Evolutionary conservation across 2,797 vertebrate genomes (phyloP), one percentile per base, ranked within the genome.

Genomic region (Hyperoplus immaculatus): DNA sequence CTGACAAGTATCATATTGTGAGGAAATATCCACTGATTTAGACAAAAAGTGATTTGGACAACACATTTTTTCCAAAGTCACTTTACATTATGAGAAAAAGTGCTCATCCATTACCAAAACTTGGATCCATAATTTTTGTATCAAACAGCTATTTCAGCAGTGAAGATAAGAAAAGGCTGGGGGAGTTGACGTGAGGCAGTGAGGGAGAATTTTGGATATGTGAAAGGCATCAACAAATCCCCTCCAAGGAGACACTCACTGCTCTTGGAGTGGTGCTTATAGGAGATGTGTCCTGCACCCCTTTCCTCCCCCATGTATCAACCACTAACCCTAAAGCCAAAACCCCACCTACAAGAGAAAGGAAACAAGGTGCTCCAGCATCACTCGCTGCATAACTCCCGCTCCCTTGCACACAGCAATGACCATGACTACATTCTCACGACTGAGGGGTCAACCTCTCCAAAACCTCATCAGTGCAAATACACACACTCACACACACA

Each of bases 381-480:
- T 79, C 74, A 62, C 63, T 56, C 11, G 16, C 78, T 55, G 60
- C 74, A 77, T 79, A 73, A 47, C 61, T 79, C 59, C 46, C 29
- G 8, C 14, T 67, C 41, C 53, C 29, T 73, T 49, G 18, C 64
- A 72, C 4, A 2, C 69, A 84, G 51, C 53, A 41, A 51, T 61
- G n/a, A 70, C 29, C 2, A 57, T 29, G 29, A 29, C 73, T 38
- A 18, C 75, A 56, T 74, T 84, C 69, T 81, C 60, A 45, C 13
- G 10, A 18, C 77, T 0, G 36, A 64, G 39, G 69, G 68, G 70
- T 73, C 36, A 75, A 80, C 75, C 72, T 83, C 74, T 72, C 49
- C 18, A 74, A 61, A 81, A 81, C 50, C 78, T 81, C 62, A 83
- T 80, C 64, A 64, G 38, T 53, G 53, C 67, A 80, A 67, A 81